Conservation (phyloP, 2,113 vertebrate species). For the Pomatorhinus ruficollis region DNA sequence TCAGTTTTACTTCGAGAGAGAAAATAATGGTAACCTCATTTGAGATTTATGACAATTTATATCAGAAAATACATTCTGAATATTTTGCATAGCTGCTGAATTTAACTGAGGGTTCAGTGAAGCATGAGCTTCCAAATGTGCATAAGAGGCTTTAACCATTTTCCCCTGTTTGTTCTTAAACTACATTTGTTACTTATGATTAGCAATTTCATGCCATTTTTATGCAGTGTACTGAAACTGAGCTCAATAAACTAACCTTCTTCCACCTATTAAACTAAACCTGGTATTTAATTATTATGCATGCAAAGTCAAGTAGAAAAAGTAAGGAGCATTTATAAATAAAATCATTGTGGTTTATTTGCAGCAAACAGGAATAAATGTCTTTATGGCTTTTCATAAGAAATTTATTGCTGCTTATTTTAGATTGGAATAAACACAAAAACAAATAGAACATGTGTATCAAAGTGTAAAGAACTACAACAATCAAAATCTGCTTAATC, state of each 20-base stretch:
- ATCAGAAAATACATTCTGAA: constrained; percentile 18
- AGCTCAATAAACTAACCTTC: constrained; percentile 5
- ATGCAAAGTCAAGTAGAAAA: not conserved
- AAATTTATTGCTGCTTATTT: constrained; percentile 1
- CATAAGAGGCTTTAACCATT: not conserved
- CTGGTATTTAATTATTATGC: not conserved
- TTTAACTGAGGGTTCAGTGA: not conserved
- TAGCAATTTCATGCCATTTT: not conserved
- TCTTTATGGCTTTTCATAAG: not conserved
- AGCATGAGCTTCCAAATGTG: not conserved
- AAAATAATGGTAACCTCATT: constrained; percentile 24
- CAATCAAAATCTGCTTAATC: not conserved
- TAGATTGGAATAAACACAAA: not conserved
- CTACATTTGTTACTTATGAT: not conserved
- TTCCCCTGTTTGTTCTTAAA: constrained; percentile 18
- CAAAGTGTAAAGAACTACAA: not conserved
- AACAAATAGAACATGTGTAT: not conserved
- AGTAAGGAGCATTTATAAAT: not conserved
- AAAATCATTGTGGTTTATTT: not conserved
- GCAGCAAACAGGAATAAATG: not conserved
- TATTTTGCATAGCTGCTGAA: constrained; percentile 38
- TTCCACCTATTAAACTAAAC: constrained; percentile 1
- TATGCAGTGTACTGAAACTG: not conserved
- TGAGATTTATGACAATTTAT: constrained; percentile 40
- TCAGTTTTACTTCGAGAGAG: constrained; percentile 14